A percentile compares a stretch with the other conserved stretches of the same genome.
Evolutionary conservation across 30 jellyfish, hydroid and myxozoan species (phyloP).

Genomic region (Cassiopea andromeda): DNA sequence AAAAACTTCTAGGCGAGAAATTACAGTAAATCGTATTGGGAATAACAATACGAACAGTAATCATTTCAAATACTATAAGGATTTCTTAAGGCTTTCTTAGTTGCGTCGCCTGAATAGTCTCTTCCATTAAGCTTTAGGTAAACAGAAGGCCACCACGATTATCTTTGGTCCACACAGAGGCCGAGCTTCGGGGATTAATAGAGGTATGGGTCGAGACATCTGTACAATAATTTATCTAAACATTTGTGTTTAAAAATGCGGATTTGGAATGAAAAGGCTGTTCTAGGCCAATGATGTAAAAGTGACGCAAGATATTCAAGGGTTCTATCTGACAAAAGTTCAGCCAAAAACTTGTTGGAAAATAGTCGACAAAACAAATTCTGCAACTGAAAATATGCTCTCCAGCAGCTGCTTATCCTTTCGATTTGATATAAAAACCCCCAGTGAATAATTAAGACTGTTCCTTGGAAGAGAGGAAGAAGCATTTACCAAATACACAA

Average conservation of each 20-base stretch:
- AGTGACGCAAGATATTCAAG: background rate
- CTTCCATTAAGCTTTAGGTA: constrained; percentile 14
- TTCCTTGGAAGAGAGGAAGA: no score
- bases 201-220: constrained; percentile 19
- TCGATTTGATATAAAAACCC: no score
- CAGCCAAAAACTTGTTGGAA: no score
- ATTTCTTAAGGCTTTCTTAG: constrained; percentile 11
- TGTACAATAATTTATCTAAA: background rate
- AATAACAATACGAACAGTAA: background rate
- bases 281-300: background rate
- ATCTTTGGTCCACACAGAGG: background rate
- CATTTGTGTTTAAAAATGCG: background rate
- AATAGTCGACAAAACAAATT: no score
- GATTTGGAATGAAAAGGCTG: background rate
- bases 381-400: no score
- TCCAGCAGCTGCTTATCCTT: no score
- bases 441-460: no score
- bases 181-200: background rate
- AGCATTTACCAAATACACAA: no score
- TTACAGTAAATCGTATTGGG: background rate
- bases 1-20: constrained; percentile 31
- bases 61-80: constrained; percentile 1
- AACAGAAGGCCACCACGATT: background rate
- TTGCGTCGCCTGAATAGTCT: constrained; percentile 24
- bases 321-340: no score